A percentile compares a stretch with the other conserved stretches of the same genome.
Conservation (phyloP, 2,113 vertebrate genomes). For the Psophia crepitans region DNA sequence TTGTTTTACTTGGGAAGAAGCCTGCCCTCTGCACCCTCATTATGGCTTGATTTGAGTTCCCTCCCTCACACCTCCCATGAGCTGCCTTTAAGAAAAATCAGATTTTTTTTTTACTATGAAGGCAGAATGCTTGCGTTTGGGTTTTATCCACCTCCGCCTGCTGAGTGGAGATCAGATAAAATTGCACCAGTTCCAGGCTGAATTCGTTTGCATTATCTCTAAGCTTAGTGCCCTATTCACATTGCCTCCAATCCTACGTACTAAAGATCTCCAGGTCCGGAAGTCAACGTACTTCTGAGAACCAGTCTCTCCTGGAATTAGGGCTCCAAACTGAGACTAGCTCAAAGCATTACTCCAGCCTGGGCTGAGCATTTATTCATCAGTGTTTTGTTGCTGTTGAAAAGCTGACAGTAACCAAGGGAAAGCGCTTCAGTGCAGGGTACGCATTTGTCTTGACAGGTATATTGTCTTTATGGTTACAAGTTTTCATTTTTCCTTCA, state of each 20-base stretch:
- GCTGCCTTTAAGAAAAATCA: neutral
- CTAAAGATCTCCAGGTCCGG: neutral
- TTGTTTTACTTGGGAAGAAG: neutral
- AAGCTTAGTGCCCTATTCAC: neutral
- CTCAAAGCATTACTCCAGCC: neutral
- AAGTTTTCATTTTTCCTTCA: neutral
- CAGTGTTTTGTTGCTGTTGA: neutral
- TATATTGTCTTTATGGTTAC: neutral
- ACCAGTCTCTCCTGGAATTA: neutral
- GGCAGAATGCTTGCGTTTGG: neutral
- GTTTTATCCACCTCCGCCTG: neutral
- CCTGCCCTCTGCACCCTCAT: neutral
- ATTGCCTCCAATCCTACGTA: neutral
- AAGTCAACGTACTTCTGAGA: neutral
- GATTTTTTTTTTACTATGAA: neutral
- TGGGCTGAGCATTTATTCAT: neutral
- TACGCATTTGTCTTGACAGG: neutral
- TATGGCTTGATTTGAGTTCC: neutral
- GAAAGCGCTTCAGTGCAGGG: neutral
- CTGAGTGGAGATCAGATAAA: neutral
- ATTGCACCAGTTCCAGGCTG: neutral
- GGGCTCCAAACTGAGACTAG: neutral
- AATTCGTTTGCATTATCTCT: neutral
- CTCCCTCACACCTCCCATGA: neutral
- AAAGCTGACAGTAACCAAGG: neutral